Base-by-base conservation (phyloP, 1,140 invertebrate species). In the Ostrea denselamellosa region DNA sequence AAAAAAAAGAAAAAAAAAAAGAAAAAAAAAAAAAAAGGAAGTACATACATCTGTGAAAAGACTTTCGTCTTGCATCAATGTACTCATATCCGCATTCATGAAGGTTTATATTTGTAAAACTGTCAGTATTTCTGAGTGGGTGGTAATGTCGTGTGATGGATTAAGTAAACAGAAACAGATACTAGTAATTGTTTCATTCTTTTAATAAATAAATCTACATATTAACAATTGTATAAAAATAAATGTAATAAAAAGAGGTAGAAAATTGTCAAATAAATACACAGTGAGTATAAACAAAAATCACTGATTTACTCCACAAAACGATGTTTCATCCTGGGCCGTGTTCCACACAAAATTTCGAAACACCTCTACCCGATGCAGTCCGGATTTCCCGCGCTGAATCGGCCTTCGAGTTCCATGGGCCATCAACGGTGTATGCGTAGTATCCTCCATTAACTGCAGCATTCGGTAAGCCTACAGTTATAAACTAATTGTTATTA, bases 151-250 rank as follows among this genome's bases (percentile, higher is more conserved):
- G 5, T 44, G 34, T 44, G 34, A 58, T 58, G 10, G 12, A 58
- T 58, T 58, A 58, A 0, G 56, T 58, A 12, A 58, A 58, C 56
- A 4, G 56, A 58, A 8, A 44, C 34, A 44, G 5, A 44, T 44
- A 44, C 34, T 44, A 5, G 34, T 2, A 44, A 58, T 58, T 62
- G 14, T 62, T 62, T 62, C 7, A 62, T 62, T 62, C 56, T n/a
- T 62, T 19, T 62, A 62, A n/a, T 62, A n/a, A 62, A 62, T 62
- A 44, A 2, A 1, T 1, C 14, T 28, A 17, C 12, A 71, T 71
- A 71, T 71, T 14, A 71, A 71, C 68, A 71, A 71, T 71, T 25
- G 68, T 71, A 71, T 71, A 34, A 62, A 58, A 71, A 71, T 25
- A 71, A 22, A 28, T 10, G n/a, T n/a, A 71, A 8, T 71, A 71